Percentiles rank a stretch among this genome's conserved stretches.
Conservation (phyloP, 2,888 invertebrate genomes). For the Chouioia cunea region DNA sequence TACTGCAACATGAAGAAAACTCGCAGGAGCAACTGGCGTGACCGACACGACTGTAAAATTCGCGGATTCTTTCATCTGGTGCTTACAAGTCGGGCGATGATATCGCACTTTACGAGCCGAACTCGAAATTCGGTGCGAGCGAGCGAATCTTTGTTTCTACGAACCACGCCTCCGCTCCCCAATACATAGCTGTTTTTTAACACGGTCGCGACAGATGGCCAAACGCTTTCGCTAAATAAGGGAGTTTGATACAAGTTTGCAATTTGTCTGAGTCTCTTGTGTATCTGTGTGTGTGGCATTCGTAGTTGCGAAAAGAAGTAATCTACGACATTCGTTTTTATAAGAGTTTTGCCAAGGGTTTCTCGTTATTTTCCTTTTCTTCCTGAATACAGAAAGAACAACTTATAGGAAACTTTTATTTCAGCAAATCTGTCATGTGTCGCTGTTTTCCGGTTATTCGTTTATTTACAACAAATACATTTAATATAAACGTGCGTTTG, state of each 20-base stretch:
- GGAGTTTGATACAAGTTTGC: constrained; percentile 37
- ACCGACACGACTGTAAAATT: constrained; percentile 62
- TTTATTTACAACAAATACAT: too few species aligned
- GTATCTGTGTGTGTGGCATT: neutral
- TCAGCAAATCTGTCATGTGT: too few species aligned
- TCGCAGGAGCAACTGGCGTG: constrained; percentile 54
- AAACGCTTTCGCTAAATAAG: constrained; percentile 28
- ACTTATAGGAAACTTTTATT: too few species aligned
- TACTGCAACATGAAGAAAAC: neutral
- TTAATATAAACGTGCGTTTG: too few species aligned
- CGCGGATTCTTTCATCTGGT: constrained; percentile 62
- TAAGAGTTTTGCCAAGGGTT: too few species aligned
- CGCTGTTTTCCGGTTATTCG: too few species aligned
- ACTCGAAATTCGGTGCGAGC: constrained; percentile 40
- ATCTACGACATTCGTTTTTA: too few species aligned
- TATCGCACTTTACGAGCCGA: constrained; percentile 29
- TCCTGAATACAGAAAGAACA: too few species aligned
- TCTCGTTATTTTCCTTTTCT: too few species aligned
- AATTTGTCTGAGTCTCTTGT: constrained; percentile 30
- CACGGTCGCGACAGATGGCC: too few species aligned
- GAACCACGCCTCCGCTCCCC: constrained; percentile 10
- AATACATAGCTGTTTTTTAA: too few species aligned
- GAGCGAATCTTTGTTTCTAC: constrained; percentile 45
- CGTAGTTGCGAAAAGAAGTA: too few species aligned
- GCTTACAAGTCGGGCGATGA: constrained; percentile 48